phyloP scores from a whole-genome alignment of 2,888 invertebrate species.

The Phengaris alcon region DNA sequence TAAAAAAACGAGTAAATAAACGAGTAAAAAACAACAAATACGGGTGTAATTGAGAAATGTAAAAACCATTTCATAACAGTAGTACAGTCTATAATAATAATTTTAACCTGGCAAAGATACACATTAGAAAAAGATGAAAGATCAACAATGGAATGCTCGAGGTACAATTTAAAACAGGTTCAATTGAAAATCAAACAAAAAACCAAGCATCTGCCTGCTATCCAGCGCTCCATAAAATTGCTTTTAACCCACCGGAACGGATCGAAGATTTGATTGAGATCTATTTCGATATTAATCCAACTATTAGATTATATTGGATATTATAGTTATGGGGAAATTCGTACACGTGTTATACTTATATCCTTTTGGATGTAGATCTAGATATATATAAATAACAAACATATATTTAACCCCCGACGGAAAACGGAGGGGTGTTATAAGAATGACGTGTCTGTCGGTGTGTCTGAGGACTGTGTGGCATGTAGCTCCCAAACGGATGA shows the following conservation, averaged over 20 bases:
- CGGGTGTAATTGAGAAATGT: no score
- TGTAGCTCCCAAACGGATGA: no score
- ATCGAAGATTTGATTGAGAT: slow-evolving; percentile 35
- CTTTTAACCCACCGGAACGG: slow-evolving; percentile 32
- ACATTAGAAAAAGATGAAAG: slow-evolving; percentile 10
- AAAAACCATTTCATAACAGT: no score
- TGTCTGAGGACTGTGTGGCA: no score
- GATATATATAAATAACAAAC: no score
- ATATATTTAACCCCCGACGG: no score
- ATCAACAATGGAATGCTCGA: slow-evolving; percentile 21
- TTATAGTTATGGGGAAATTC: not conserved
- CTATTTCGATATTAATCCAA: not conserved
- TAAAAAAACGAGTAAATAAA: no score
- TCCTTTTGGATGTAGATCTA: no score
- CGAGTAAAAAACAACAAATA: no score
- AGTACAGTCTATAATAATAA: no score
- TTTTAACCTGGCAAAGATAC: not conserved
- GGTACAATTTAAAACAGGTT: slow-evolving; percentile 28
- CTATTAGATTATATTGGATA: not conserved
- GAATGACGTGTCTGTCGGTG: no score
- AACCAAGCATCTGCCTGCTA: slow-evolving; percentile 34
- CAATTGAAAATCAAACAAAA: slow-evolving; percentile 29
- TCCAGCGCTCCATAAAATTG: slow-evolving; percentile 33
- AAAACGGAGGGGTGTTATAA: no score
- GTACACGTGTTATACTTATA: not conserved